Percentiles rank a stretch among this genome's conserved stretches.
Conservation (phyloP, 1,140 invertebrate genomes). For the Holcopasites calliopsidis region DNA sequence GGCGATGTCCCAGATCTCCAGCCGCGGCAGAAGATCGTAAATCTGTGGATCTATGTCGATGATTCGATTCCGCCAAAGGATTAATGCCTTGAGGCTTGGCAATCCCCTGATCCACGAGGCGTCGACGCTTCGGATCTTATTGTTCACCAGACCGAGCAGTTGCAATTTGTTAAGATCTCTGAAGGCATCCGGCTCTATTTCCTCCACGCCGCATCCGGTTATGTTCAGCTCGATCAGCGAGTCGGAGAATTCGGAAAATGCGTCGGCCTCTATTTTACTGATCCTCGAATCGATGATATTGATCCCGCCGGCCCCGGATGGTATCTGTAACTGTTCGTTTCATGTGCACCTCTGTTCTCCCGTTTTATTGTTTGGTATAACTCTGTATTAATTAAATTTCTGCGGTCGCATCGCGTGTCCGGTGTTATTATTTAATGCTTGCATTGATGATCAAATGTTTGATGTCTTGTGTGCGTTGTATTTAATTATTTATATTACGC, state of each 20-base stretch:
- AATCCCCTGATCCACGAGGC: slow-evolving; percentile 33
- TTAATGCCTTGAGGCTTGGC: slow-evolving; percentile 4
- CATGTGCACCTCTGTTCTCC: background rate
- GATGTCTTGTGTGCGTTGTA: too few species aligned
- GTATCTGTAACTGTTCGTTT: slow-evolving; percentile 8
- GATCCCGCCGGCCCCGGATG: background rate
- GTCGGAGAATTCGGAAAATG: slow-evolving; percentile 4
- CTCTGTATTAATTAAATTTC: background rate
- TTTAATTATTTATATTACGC: too few species aligned
- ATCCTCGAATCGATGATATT: slow-evolving; percentile 28
- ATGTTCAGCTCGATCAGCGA: slow-evolving; percentile 36
- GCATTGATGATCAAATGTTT: too few species aligned
- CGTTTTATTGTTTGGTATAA: background rate
- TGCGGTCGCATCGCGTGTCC: too few species aligned
- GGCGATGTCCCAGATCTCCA: slow-evolving; percentile 32
- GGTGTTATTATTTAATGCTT: too few species aligned
- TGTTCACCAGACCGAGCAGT: slow-evolving; percentile 16
- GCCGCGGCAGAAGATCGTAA: slow-evolving; percentile 24
- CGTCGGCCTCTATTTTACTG: slow-evolving; percentile 7
- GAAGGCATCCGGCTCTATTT: slow-evolving; percentile 29
- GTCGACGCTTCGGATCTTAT: slow-evolving; percentile 35
- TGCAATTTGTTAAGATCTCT: slow-evolving; percentile 14
- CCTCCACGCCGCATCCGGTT: slow-evolving; percentile 31
- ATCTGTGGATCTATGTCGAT: slow-evolving; percentile 7
- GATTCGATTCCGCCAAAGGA: slow-evolving; percentile 34